Conservation (phyloP, 64 coral and sea anemone species). For the Montipora efflorescens region DNA sequence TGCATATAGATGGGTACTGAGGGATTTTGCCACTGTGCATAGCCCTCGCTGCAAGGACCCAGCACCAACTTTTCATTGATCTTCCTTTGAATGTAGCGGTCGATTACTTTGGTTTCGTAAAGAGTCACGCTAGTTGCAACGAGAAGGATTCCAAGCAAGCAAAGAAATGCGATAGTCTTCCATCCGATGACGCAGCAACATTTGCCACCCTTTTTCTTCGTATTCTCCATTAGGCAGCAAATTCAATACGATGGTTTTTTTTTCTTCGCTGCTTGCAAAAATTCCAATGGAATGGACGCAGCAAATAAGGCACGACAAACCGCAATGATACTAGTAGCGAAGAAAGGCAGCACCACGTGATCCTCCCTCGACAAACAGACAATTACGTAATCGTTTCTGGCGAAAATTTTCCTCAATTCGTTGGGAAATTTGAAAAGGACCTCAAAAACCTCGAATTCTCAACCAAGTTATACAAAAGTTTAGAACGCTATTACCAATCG, state of each 20-base stretch:
- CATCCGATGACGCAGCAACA: slow-evolving; percentile 69
- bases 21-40: slow-evolving; percentile 78
- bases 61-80: slow-evolving; percentile 72
- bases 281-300: not conserved
- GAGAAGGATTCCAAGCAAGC: slow-evolving; percentile 80
- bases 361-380: too few relatives aligned
- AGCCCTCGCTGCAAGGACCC: slow-evolving; percentile 65
- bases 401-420: too few relatives aligned
- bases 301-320: too few relatives aligned
- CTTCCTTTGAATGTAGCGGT: slow-evolving; percentile 77
- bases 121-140: slow-evolving; percentile 53
- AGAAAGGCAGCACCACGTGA: too few relatives aligned
- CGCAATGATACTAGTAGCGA: too few relatives aligned
- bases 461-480: too few relatives aligned
- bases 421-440: too few relatives aligned
- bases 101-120: slow-evolving; percentile 59
- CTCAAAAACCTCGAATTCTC: too few relatives aligned
- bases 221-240: not conserved
- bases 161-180: slow-evolving; percentile 80
- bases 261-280: not conserved
- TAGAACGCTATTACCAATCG: too few relatives aligned
- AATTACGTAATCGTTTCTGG: too few relatives aligned
- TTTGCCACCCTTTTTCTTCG: not conserved
- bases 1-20: slow-evolving; percentile 83
- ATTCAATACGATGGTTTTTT: too few relatives aligned